Base-by-base conservation (phyloP, 2,113 vertebrate species). In the Semicossyphus pulcher region DNA sequence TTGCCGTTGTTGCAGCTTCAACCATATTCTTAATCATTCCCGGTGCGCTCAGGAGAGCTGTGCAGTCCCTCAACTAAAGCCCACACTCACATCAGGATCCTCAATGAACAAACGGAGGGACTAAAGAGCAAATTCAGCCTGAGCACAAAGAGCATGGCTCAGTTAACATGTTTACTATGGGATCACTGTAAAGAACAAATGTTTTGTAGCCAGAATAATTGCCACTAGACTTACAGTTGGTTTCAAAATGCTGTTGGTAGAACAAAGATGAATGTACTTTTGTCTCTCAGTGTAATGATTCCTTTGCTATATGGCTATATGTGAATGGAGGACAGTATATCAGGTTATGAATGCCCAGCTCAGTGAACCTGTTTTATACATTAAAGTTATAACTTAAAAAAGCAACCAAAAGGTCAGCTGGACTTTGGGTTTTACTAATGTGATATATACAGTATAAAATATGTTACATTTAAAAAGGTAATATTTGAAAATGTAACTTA, bases 1-100 rank as follows among this genome's bases (percentile, higher is more conserved):
- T 90, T 48, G 91, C 76, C 2, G 61, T 89, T 39, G 78, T 91
- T 29, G 80, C 85, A 54, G 84, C 86, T 60, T 74, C 90, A 8
- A 64, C 89, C 11, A 32, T 85, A 14, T n/a, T 91, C 45, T 23
- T 92, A 9, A 47, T 89, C 36, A 23, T 86, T 56, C 34, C 77
- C 0, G 58, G 76, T 15, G 25, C 61, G 21, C 16, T 86, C 52
- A 78, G 81, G 62, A 76, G 88, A 52, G 53, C 9, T 2, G 10
- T n/a, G 10, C 34, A 37, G 4, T 85, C 86, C 36, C 23, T 28
- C 25, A 59, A 34, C 41, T 54, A 72, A 53, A 63, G 51, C 29
- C 21, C 26, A 36, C 18, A 42, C 21, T 52, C 54, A 37, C 31
- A 34, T 26, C 10, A 39, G 10, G n/a, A 29, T 31, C 4, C 0